Evolutionary conservation across 2,797 vertebrate species (phyloP).

Genomic region (Kryptopterus vitreolus): DNA sequence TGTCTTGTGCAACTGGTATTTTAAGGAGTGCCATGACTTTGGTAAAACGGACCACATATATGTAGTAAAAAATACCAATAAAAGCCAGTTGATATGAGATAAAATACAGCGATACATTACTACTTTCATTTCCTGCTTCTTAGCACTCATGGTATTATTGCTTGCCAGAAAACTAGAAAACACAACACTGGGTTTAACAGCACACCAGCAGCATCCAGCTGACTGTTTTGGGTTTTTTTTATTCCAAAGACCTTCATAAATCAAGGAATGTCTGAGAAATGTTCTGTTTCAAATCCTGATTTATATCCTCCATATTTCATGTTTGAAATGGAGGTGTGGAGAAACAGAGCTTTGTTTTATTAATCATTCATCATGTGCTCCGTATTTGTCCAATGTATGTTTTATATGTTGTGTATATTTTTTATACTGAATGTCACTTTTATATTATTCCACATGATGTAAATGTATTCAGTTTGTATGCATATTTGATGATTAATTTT

Average conservation of each 20-base stretch:
- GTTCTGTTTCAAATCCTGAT: background rate
- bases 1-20: no score
- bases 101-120: background rate
- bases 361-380: constrained; percentile 6
- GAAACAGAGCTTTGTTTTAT: background rate
- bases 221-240: no score
- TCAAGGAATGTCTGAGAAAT: background rate
- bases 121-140: background rate
- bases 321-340: background rate
- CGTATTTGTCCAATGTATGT: background rate
- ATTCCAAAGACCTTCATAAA: background rate
- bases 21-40: no score
- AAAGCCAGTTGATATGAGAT: no score
- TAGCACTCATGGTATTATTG: background rate
- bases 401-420: background rate
- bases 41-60: no score
- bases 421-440: background rate
- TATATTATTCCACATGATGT: background rate
- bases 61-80: no score
- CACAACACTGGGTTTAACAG: background rate
- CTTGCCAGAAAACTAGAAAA: background rate
- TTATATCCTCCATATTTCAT: background rate
- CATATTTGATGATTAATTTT: background rate
- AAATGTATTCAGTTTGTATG: background rate
- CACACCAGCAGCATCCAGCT: background rate